Base-by-base conservation (phyloP, 2,797 vertebrate species). In the Lacerta viridis region DNA sequence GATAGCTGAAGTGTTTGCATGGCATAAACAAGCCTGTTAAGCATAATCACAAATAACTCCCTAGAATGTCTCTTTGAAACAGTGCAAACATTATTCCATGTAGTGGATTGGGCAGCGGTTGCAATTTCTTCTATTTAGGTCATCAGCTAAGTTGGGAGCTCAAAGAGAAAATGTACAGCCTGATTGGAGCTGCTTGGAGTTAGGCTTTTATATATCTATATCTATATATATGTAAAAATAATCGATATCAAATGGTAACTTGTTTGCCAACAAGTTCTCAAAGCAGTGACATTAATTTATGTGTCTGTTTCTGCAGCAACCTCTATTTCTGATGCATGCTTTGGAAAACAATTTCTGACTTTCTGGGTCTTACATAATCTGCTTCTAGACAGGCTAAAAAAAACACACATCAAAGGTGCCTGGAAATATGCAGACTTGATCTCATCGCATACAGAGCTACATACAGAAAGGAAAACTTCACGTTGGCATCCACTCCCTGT, bases 121-220 rank as follows among this genome's bases (percentile, higher is more conserved):
- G 27, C 4, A 25, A 84, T 43, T 69, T 15, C 88, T 83, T 76
- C 85, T 59, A 41, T 87, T 86, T 90, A 90, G 87, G 89, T 85
- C 87, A 76, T 88, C 91, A 83, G 93, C 88, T 90, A 90, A 93
- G 88, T 90, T 90, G 90, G 77, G 81, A 69, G 43, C 39, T 43
- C 36, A 7, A 87, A 87, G 79, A 43, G 80, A 77, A 6, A 50
- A 90, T 84, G 80, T 83, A 80, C 84, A 75, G 33, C 23, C 85
- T 91, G 87, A 87, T 91, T 91, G 91, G 85, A 92, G 91, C 74
- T 76, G 55, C 90, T 66, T 87, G 78, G 50, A 15, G 92, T 55
- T 55, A 55, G 50, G 50, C 3, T 55, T 55, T 55, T 55, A 55
- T 55, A 55, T 55, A 15, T 55, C 41, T 43, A 1, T 41, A 41